phyloP scores from a whole-genome alignment of 2,113 vertebrate genomes.

The Eudyptes chrysolophus region DNA sequence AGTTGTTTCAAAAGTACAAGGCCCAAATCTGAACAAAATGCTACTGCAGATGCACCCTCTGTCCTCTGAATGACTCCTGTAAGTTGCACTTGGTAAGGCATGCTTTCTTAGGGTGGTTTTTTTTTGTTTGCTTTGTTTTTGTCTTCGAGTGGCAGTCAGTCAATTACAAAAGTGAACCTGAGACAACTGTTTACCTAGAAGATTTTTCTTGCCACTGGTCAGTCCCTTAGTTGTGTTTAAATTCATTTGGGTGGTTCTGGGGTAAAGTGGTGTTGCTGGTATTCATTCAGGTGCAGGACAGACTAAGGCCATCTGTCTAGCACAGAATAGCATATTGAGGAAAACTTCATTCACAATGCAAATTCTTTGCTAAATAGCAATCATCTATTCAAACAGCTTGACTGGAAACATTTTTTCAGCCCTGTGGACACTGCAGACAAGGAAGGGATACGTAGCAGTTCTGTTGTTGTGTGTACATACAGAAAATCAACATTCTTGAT shows the following conservation, averaged over 20 bases:
- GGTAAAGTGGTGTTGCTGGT: not conserved
- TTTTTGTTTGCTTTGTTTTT: not conserved
- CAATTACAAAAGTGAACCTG: not conserved
- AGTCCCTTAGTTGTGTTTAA: not conserved
- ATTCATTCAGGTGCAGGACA: not conserved
- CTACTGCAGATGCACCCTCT: not conserved
- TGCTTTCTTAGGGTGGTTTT: not conserved
- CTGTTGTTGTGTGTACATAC: not conserved
- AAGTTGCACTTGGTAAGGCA: too few relatives aligned
- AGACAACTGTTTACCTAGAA: not conserved
- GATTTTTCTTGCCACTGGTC: not conserved
- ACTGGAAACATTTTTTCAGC: not conserved
- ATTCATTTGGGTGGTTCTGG: not conserved
- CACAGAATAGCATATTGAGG: not conserved
- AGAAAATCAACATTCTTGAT: not conserved
- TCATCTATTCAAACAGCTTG: not conserved
- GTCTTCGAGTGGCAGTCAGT: not conserved
- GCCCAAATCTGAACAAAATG: not conserved
- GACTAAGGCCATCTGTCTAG: too few relatives aligned
- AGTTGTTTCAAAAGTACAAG: not conserved
- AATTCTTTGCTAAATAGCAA: not conserved
- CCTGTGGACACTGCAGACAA: not conserved
- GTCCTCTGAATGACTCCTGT: not conserved
- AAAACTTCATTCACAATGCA: too few relatives aligned
- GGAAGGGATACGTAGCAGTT: not conserved